Conservation (phyloP, 92 coral and sea anemone species). For the Epizoanthus fatuus region DNA sequence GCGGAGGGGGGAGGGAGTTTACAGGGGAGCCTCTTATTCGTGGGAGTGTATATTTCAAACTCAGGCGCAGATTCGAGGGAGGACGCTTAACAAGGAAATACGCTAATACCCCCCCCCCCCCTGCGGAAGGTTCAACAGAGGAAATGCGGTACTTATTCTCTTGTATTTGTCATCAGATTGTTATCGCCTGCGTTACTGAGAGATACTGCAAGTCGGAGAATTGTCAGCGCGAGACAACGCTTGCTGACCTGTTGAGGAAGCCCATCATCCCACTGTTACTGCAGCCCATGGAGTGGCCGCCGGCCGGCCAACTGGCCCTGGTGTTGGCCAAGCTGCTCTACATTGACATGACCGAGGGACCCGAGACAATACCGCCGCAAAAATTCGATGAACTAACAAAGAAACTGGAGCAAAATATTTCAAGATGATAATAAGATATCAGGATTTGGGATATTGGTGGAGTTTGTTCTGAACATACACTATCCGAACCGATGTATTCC, state of each 20-base stretch:
- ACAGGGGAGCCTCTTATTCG: too few relatives aligned
- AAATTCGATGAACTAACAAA: slow-evolving; percentile 26
- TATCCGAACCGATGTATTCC: too few relatives aligned
- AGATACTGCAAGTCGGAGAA: slow-evolving; percentile 86
- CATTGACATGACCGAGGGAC: neutral
- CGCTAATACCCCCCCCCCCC: too few relatives aligned
- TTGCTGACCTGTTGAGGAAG: slow-evolving; percentile 84
- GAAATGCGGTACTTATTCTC: too few relatives aligned
- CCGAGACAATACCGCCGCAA: neutral
- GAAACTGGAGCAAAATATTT: slow-evolving; percentile 18
- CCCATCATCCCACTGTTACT: slow-evolving; percentile 90
- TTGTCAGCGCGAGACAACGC: slow-evolving; percentile 92
- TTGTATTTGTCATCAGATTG: slow-evolving; percentile 56
- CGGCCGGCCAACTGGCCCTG: slow-evolving; percentile 31
- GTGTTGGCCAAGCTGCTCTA: neutral
- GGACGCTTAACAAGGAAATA: too few relatives aligned
- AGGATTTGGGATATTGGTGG: too few relatives aligned
- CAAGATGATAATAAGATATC: neutral
- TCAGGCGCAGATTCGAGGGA: too few relatives aligned
- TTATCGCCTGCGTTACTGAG: slow-evolving; percentile 84
- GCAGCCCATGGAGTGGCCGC: slow-evolving; percentile 91
- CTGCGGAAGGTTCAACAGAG: too few relatives aligned
- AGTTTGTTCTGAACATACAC: too few relatives aligned
- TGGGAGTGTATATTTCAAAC: too few relatives aligned
- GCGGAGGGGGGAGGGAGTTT: too few relatives aligned